Evolutionary conservation across 1,140 invertebrate species (phyloP), one percentile per base, ranked within the genome.

Genomic region (Trachymyrmex septentrionalis): DNA sequence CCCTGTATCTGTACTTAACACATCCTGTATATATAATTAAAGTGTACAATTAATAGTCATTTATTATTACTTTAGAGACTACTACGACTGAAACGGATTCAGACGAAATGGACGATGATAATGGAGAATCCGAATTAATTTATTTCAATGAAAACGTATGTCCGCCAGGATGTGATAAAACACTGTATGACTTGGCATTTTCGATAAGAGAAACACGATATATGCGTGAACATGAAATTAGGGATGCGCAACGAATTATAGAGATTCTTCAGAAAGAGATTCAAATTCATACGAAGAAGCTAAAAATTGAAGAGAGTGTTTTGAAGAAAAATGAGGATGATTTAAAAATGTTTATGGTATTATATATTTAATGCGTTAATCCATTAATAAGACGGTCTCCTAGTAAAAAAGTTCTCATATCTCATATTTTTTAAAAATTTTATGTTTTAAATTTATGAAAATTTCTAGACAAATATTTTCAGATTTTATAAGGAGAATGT

Each of bases 111-210:
- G 96, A 94, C 50, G 96, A 96, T 27, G 96, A 97, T 89, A 96
- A 96, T n/a, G 90, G 96, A 27, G 96, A 97, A 89, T 96, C 97
- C 78, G 96, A 96, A 5, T 95, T 96, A 0, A 96, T 97, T 34
- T 95, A 96, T 12, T 96, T 97, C 27, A 97, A 98, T 92, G 97
- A 98, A 87, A 97, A 96, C 92, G 94, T 97, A 24, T 98, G 98
- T 92, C 98, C 98, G 0, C 95, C 96, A 30, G 97, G 97, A 2
- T 97, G 97, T 92, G 97, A 98, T 69, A 95, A 95, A 78, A 96
- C 96, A 1, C 92, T 97, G 3, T 97, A 97, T 89, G 96, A 97
- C 38, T 93, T 96, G 82, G 96, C 97, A n/a, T 96, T 97, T 88
- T 92, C 95, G 14, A 93, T 97, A 89, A 95, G 97, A 61, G 92